Base-by-base conservation (phyloP, 2,113 vertebrate genomes). In the Nematolebias whitei region DNA sequence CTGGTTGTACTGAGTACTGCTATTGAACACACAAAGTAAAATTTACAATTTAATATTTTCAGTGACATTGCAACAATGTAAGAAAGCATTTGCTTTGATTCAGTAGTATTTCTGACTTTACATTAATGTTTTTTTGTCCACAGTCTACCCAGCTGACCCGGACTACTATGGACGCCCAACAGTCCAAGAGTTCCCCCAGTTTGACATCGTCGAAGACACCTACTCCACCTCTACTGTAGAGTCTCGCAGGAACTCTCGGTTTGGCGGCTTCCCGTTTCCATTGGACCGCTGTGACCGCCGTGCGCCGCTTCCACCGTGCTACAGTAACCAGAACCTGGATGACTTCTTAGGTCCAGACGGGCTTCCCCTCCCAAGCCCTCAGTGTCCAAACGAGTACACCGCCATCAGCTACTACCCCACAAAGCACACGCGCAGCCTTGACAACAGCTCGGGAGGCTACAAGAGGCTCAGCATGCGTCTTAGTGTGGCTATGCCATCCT, bases 331-430 rank as follows among this genome's bases (percentile, higher is more conserved):
- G 83, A 95, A 96, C 89, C 92, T 99, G 87, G 96, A 98, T 64
- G 95, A 96, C 79, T 95, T 98, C 87, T 86, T 98, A 67, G 95
- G 94, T 0, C 91, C 93, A 0, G 88, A 92, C 2, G 93, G 95
- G 0, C 82, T 68, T 15, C 95, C 96, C 0, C 51, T 89, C 4
- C 92, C 89, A 48, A 87, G 89, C 1, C 80, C 94, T 0, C 95
- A 95, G 74, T 95, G 96, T 79, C 95, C 95, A 78, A 94, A 96
- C 0, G 95, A 98, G 80, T 99, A 96, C 79, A 96, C 96, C 0
- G 96, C 96, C 81, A 94, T 98, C 90, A 97, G 96, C 91, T 98
- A 97, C 89, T 98, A 98, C 89, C 96, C 96, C 2, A 90, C 94
- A 0, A 91, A 94, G 80, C 95, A 94, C 78, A 58, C 93, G 0